Base-by-base conservation (phyloP, 2,888 invertebrate genomes). In the Caenorhabditis sp. region DNA sequence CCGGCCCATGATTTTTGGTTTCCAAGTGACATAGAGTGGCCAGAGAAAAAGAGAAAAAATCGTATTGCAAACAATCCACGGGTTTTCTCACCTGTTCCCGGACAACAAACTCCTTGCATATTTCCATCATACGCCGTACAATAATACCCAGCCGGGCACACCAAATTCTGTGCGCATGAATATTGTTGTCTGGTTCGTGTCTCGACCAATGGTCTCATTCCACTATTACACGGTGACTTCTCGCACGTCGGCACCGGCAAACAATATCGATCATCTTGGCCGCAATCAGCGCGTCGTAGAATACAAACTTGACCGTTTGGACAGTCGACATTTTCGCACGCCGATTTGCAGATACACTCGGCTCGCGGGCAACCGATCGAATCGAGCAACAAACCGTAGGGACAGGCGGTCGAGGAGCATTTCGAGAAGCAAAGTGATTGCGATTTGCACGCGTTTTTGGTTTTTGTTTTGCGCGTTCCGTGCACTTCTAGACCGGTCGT, bases 231-330 rank as follows among this genome's bases (percentile, higher is more conserved):
- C 12, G 66, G 68, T 8, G 72, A 69, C 12, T 43, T 64, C 66
- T 79, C 71, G 70, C 83, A 83, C 5, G 71, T 76, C 0, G 83
- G 83, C 0, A 81, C 78, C 1, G 83, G 83, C 0, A 81, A 69
- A 70, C 83, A 77, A 66, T 64, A 82, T 50, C 60, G 12, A 60
- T 19, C 58, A 19, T 70, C 62, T 24, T 76, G 67, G 1, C 27
- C 49, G 31, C 83, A 83, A 24, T 75, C 64, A 8, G 71, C 62
- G 27, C 58, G 64, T 26, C 83, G 64, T 36, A 83, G 67, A 19
- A 83, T 66, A 51, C 83, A 83, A 1, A 76, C 76, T 61, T 69
- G 62, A 55, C 69, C 69, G 27, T 57, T 72, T 1, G 67, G 57
- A 57, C 78, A 79, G 5, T 68, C 62, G 17, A 79, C 61, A 23